Evolutionary conservation across 2,797 vertebrate species (phyloP).

Genomic region (Gambusia yucatana): DNA sequence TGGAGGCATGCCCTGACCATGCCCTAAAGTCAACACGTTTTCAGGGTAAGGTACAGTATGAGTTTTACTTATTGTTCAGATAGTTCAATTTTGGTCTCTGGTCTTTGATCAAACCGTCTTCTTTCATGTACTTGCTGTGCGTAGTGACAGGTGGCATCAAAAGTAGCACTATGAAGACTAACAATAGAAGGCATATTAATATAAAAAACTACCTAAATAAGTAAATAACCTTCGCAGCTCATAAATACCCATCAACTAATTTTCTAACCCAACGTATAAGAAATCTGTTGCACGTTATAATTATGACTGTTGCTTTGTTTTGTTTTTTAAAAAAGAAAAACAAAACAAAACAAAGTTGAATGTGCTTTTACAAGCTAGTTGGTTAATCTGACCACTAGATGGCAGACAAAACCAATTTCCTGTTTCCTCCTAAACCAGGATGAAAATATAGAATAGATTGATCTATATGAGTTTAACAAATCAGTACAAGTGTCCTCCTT

Average conservation of each 20-base stretch:
- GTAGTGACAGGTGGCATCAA: background rate
- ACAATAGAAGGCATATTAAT: background rate
- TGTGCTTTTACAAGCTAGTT: background rate
- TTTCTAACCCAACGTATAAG: background rate
- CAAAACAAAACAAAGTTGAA: no score
- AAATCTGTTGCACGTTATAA: background rate
- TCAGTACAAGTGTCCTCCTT: background rate
- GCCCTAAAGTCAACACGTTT: constrained; percentile 11
- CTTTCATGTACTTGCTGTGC: background rate
- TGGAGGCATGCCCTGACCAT: constrained; percentile 2
- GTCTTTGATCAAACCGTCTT: background rate
- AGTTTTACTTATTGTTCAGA: background rate
- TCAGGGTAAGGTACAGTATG: background rate
- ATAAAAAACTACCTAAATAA: background rate
- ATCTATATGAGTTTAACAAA: constrained; percentile 5
- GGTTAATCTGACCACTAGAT: constrained; percentile 54
- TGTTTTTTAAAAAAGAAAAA: background rate
- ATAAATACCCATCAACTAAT: background rate
- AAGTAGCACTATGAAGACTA: background rate
- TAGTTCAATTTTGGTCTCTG: background rate
- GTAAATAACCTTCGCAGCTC: background rate
- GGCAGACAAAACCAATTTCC: constrained; percentile 46
- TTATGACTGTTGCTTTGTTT: background rate
- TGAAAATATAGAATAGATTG: background rate
- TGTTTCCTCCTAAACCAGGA: background rate